Base-by-base conservation (phyloP, 2,113 vertebrate species). In the Pycnonotus jocosus region DNA sequence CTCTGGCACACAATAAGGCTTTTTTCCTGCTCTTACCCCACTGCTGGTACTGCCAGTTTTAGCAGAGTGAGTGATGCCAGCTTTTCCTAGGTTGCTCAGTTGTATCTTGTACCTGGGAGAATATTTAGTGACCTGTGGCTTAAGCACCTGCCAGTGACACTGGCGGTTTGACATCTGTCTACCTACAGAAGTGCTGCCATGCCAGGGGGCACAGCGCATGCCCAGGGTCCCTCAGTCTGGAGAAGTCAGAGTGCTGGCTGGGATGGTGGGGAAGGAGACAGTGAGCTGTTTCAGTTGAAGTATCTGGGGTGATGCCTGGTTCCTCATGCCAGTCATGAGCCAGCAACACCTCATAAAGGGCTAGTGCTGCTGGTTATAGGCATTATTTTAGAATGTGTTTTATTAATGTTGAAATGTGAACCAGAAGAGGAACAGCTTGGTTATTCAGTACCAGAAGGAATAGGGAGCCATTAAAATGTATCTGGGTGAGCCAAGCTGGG, bases 381-480 rank as follows among this genome's bases (percentile, higher is more conserved):
- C 33, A 10, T 88, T 73, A 35, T 66, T 92, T 73, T 58, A 62
- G 48, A 66, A 77, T 6, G 20, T 66, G 45, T 54, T 94, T 92
- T 86, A 68, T 69, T 92, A 51, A 54, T 33, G 65, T 37, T 70
- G 81, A 51, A 80, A 77, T 88, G 37, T 12, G 54, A 90, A 86
- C 12, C 50, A 57, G 62, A 54, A 80, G 42, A 92, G 45, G n/a
- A 92, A 21, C 12, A 80, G 54, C 78, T 92, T 92, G 50, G 40
- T 89, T 90, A 19, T 56, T 31, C 51, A 57, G 70, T 51, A 71
- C 74, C 71, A 79, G 31, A 50, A 91, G 90, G 38, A 93, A 74
- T 74, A 92, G 84, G 81, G 51, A 81, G 61, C 54, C 60, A 53
- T 92, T 95, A 90, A 91, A 83, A 87, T 81, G 31, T 62, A 81